Evolutionary conservation across 1,140 invertebrate genomes (phyloP).

Genomic region (Ceratina calcarata): DNA sequence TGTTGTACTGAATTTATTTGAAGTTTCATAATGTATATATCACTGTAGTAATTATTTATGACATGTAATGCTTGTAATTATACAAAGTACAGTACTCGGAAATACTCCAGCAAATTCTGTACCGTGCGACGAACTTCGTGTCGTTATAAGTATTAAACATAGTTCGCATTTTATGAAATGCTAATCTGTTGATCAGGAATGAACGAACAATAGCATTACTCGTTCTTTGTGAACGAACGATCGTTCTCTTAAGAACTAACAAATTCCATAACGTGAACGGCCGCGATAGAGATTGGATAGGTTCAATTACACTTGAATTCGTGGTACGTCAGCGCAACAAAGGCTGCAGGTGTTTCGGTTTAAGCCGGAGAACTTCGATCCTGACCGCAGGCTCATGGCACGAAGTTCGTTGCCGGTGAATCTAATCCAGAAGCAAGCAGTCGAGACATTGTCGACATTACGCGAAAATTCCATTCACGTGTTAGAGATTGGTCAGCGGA

Average conservation of each 20-base stretch:
- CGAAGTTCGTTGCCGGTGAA: slow-evolving; percentile 12
- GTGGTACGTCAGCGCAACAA: slow-evolving; percentile 1
- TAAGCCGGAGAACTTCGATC: slow-evolving; percentile 11
- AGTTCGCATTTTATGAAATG: too few relatives aligned
- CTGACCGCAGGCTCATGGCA: too few relatives aligned
- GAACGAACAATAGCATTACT: too few relatives aligned
- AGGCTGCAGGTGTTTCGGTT: neutral
- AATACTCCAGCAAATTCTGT: too few relatives aligned
- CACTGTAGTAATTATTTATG: too few relatives aligned
- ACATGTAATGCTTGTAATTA: too few relatives aligned
- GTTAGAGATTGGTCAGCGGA: slow-evolving; percentile 41
- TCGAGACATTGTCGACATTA: slow-evolving; percentile 30
- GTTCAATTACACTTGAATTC: slow-evolving; percentile 11
- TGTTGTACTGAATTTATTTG: too few relatives aligned
- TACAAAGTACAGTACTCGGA: too few relatives aligned
- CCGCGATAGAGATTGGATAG: neutral
- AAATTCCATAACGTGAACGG: neutral
- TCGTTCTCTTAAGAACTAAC: neutral
- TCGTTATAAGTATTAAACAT: too few relatives aligned
- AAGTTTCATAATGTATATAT: too few relatives aligned
- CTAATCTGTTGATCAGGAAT: too few relatives aligned
- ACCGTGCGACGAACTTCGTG: too few relatives aligned
- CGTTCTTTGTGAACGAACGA: neutral
- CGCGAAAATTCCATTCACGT: slow-evolving; percentile 21
- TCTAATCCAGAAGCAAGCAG: slow-evolving; percentile 22